Evolutionary conservation across 2,797 vertebrate genomes (phyloP), one percentile per base, ranked within the genome.

Genomic region (Masticophis lateralis): DNA sequence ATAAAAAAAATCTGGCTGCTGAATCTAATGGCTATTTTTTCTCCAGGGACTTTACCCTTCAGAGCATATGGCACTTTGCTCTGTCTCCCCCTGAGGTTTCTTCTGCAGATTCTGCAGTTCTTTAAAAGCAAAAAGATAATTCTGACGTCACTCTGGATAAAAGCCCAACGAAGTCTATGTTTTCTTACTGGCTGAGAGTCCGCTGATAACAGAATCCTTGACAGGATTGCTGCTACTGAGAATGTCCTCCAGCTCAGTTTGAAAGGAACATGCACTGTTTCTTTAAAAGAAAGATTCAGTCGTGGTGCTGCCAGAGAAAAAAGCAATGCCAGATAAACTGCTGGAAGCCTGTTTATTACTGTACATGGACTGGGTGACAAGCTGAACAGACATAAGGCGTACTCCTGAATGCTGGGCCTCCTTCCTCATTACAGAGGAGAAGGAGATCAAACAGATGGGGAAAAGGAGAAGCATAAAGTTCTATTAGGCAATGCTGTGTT

Each of bases 291-390:
- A 51, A 88, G 25, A 32, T 28, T 87, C n/a, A 63, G 86, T n/a
- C 4, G 25, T 1, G 3, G 59, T 16, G 20, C 43, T 87, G 90
- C 61, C 55, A 18, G 28, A 12, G 88, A 57, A 51, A 18, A 56
- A 37, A 88, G 89, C 3, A 16, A 43, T 25, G 90, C 91, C 89
- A 92, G 94, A 83, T 28, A 88, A 86, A 88, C 32, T 14, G 6
- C 88, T 89, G 22, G 43, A 66, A 89, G 91, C 53, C 89, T 89
- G 59, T 91, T 90, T 92, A 88, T 94, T 66, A 91, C 90, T 93
- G 59, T 91, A 92, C 69, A 43, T 55, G 56, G 91, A 57, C 86
- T 79, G 51, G 59, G 59, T 94, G 92, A 94, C 91, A 93, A 90
- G 89, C 89, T 60, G 61, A 94, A 86, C 57, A 93, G 59, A 53